Evolutionary conservation across 2,113 vertebrate species (phyloP), one percentile per base, ranked within the genome.

Genomic region (Tragelaphus strepsiceros): DNA sequence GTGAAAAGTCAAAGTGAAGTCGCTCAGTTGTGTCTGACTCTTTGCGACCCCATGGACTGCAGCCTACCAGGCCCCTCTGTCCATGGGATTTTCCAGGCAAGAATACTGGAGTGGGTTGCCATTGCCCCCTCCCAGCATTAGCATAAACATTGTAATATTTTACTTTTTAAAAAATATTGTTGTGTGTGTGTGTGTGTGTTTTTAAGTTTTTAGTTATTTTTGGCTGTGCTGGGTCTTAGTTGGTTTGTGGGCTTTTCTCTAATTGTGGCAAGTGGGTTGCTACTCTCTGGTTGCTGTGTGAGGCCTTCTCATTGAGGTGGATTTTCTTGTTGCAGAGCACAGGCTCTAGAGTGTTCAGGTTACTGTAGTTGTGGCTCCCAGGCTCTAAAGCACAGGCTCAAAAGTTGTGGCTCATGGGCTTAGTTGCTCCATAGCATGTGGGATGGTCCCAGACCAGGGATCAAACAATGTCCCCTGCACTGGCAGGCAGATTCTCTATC

Each of bases 261-360:
- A 77, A 4, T 26, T 26, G 22, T 26, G 71, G 71, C 22, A 26
- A 13, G 35, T 10, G n/a, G n/a, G 5, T 22, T 74, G 67, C 67
- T 22, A 22, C 67, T 22, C 67, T 74, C 67, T 74, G 22, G 67
- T 39, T 74, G 35, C 35, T 13, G 19, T 0, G 5, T 74, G 67
- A 0, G 0, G 10, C 19, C n/a, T 74, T 43, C 35, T 43, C 24
- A 24, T 14, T 77, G 71, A 0, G 2, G 39, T 14, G 39, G 39
- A 43, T 77, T 77, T 43, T 77, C 22, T 2, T 77, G 71, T 77
- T 77, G 71, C 71, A 7, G 21, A 43, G 39, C 39, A 77, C 12
- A 4, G 22, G 22, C 39, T 77, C 71, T 77, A 26, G 12, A 43
- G 71, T 43, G 13, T 26, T 77, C 0, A 3, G 39, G 71, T 43